Conservation (phyloP, 2,888 invertebrate species). For the Sminthurides aquaticus region DNA sequence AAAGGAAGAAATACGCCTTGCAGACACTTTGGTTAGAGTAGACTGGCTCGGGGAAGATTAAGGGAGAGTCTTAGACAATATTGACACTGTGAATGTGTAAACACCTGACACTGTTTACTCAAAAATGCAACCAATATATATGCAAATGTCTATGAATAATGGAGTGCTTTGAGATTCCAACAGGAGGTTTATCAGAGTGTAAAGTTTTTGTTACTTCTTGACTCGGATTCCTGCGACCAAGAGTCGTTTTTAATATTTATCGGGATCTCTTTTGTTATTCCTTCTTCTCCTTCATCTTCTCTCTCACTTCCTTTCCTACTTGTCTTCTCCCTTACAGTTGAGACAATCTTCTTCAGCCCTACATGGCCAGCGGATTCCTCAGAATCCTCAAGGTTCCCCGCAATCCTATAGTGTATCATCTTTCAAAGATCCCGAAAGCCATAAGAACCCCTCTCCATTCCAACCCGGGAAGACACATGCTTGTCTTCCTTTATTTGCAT, state of each 20-base stretch:
- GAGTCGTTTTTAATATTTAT: slow-evolving; percentile 44
- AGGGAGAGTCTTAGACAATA: slow-evolving; percentile 45
- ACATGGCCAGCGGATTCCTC: too few species aligned
- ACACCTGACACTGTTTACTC: slow-evolving; percentile 45
- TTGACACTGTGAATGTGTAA: slow-evolving; percentile 45
- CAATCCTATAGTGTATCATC: too few species aligned
- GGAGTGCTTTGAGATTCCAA: slow-evolving; percentile 44
- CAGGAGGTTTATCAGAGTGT: slow-evolving; percentile 42
- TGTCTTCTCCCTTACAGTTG: background rate
- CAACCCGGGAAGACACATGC: too few species aligned
- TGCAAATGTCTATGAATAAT: slow-evolving; percentile 46
- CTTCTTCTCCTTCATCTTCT: too few species aligned
- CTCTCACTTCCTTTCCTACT: slow-evolving; percentile 39
- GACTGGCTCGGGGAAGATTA: too few species aligned
- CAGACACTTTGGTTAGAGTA: too few species aligned
- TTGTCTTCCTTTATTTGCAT: too few species aligned
- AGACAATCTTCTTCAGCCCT: too few species aligned
- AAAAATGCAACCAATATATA: slow-evolving; percentile 46
- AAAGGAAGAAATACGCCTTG: too few species aligned
- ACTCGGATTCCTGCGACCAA: slow-evolving; percentile 40
- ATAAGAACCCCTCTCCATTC: too few species aligned
- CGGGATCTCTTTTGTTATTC: slow-evolving; percentile 44
- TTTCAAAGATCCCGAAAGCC: too few species aligned
- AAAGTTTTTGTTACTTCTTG: slow-evolving; percentile 41
- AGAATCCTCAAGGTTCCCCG: too few species aligned